Evolutionary conservation across 2,113 vertebrate species (phyloP), one percentile per base, ranked within the genome.

Genomic region (Sinocyclocheilus anshuiensis): DNA sequence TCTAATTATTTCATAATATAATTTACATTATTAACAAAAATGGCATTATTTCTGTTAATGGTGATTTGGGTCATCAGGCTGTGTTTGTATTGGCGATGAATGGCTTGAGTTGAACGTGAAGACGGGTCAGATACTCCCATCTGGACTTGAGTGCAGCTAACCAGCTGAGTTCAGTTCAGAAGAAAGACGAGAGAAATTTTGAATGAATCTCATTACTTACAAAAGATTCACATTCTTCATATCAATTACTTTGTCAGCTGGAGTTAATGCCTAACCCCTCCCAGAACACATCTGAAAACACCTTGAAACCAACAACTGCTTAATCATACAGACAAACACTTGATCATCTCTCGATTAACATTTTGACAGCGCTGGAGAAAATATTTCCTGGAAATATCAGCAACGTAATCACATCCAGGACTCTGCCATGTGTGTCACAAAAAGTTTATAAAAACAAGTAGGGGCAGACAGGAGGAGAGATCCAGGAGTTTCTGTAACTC

Each of bases 141-240:
- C 77, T 80, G 77, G 55, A 61, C 55, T 42, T n/a, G 33, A 81
- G 55, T 22, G 55, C 55, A 61, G 33, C 20, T 9, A 65, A 42
- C 3, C 36, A 81, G 79, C 79, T 59, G 42, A 50, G 42, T 57
- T 76, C 29, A 57, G 55, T 45, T 33, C 75, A 42, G 22, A 75
- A 4, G 55, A 79, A 2, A 24, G 45, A 80, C 53, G 61, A 22
- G n/a, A 39, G 33, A 33, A 94, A 93, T 94, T 94, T 92, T 90
- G 90, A 94, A 94, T 92, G 90, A 93, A 93, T 93, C 90, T 92
- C 93, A 93, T 94, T 92, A 92, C 94, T 93, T 92, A 92, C 90
- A 93, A 86, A 90, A 77, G 89, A 92, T 94, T 90, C 87, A 90
- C 90, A 93, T 92, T 91, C 91, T 91, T 90, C 92, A 89, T 77